These are phyloP conservation scores for Zaprionus gabonicus DNA, from an alignment of 1,140 invertebrate genomes.

Conservation along the genomic window DNA sequence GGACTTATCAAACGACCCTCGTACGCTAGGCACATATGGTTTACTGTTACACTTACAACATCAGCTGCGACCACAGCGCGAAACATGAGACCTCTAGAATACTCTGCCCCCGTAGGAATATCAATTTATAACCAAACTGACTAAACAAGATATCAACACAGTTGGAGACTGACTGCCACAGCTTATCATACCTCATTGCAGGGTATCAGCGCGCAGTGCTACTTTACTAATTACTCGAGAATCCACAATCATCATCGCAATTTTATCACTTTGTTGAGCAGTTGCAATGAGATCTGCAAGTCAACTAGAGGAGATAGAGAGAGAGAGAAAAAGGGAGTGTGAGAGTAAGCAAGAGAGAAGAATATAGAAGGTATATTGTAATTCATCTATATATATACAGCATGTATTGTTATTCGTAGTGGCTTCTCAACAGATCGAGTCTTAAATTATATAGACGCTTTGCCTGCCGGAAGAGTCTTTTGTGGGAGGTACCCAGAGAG, in stretches of 20 bases:
- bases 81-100: neutral
- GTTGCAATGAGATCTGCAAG: neutral
- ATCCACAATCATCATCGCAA: neutral
- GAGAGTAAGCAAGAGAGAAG: too few species aligned
- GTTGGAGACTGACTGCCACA: neutral
- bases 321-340: neutral
- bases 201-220: neutral
- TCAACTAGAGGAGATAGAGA: neutral
- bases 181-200: neutral
- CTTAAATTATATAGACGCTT: slow-evolving; percentile 2
- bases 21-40: slow-evolving; percentile 1
- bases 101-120: neutral
- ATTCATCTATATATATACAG: neutral
- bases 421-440: neutral
- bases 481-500: neutral
- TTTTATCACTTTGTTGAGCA: neutral
- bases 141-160: neutral
- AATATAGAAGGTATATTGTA: too few species aligned
- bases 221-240: neutral
- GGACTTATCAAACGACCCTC: too few species aligned
- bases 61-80: slow-evolving; percentile 1
- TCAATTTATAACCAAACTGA: neutral
- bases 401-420: neutral
- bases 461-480: neutral
- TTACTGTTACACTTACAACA: slow-evolving; percentile 17